Evolutionary conservation across 2,888 invertebrate genomes (phyloP), one percentile per base, ranked within the genome.

Genomic region (Diloba caeruleocephala): DNA sequence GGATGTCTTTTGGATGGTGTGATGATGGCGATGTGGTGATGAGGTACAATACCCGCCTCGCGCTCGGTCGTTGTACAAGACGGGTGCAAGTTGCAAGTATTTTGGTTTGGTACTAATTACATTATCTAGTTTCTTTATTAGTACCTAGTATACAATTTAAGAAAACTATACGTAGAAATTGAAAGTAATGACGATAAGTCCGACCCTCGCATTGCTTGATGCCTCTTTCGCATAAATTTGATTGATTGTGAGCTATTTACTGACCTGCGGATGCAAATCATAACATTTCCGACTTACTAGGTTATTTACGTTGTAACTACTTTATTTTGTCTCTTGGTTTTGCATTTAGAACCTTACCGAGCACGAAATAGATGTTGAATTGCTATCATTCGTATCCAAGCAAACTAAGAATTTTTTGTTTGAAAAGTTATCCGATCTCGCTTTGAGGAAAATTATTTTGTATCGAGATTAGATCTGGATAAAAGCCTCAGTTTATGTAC

Each of bases 231-330:
- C 76, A 75, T 79, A 57, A 65, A 78, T 80, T 78, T 73, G 63
- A 78, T 78, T 79, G 66, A 68, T 57, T 55, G 56, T 61, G 59
- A 67, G 70, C 72, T 77, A 76, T 78, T 79, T 79, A 83, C 74
- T 78, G 77, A 73, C 74, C 69, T 73, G 72, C 56, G 71, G 79
- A 81, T 83, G 78, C 78, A 80, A 83, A 83, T 82, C 70, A 74
- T 79, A 77, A 76, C 76, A 77, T 79, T 84, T 84, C 82, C 79
- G 81, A 57, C 55, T 74, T 57, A 66, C 74, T 74, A 56, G 61
- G 76, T 73, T 72, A 78, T 81, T 76, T 81, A 78, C 73, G 56
- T 64, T 62, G 57, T 73, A 69, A 73, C 70, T 55, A 56, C 61
- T 44, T 38, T 17, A 41, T 21, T 23, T 54, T 39, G 38, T 32